Evolutionary conservation across 2,113 vertebrate species (phyloP), one percentile per base, ranked within the genome.

Genomic region (Phaetusa simplex): DNA sequence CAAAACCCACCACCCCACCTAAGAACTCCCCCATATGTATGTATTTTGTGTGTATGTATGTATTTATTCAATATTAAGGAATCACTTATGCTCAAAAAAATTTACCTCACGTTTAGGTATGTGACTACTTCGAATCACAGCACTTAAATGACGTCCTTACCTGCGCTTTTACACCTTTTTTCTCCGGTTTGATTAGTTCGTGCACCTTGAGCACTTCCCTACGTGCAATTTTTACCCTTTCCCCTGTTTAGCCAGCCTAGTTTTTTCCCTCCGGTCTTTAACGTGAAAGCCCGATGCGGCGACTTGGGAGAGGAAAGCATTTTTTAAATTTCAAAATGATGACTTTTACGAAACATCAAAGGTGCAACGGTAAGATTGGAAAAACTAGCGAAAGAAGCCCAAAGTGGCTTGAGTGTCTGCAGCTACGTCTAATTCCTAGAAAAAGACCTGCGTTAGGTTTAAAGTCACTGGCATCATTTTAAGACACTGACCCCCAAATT

Each of bases 141-240:
- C 47, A 40, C 38, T 91, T 93, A 71, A 96, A 76, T n/a, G 5
- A 59, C 73, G 94, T 95, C 65, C 86, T 86, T 74, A 95, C 64
- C 76, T 86, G 24, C 50, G 67, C 38, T 78, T 92, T 87, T 83
- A 71, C 58, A 78, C 49, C 27, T 66, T 7, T 67, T 88, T 93
- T 88, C 43, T 92, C 74, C 50, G 53, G 12, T 74, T 94, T 97
- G 79, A 67, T 94, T 72, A 92, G 65, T 84, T 90, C 40, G 52
- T 53, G 47, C 53, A 86, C 59, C 67, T 88, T 52, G 14, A 93
- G 45, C 29, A 40, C 30, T 82, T 93, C 64, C 56, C 36, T 74
- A 36, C 4, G 22, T 21, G 27, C 13, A 64, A 23, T 78, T 90
- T 94, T 97, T 93, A 73, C 76, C 52, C 40, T 88, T 95, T 86